Base-by-base conservation (phyloP, 2,113 vertebrate species). In the Oxygymnocypris stewartii region DNA sequence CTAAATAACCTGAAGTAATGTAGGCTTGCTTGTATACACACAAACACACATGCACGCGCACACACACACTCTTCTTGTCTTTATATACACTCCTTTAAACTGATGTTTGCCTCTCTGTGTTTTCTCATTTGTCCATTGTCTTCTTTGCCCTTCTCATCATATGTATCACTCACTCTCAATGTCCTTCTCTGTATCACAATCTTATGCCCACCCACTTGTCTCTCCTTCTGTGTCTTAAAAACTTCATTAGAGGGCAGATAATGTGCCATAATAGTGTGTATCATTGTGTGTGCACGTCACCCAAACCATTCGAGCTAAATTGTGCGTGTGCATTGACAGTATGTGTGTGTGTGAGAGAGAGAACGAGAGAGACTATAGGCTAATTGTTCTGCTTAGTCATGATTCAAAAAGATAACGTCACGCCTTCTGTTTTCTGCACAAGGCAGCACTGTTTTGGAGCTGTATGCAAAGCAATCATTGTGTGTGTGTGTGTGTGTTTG, bases 341-440 rank as follows among this genome's bases (percentile, higher is more conserved):
- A 12, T 79, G 73, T 35, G 82, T 79, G 16, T 85, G 16, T 81
- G 42, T 87, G 44, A 31, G 59, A 1, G 51, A 6, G 51, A 6
- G 51, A 7, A 14, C 18, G 51, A 54, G 51, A 54, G 69, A 51
- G 8, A 51, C 88, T 88, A 82, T 77, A 87, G 84, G 76, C 81
- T 89, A 86, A 73, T 87, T 54, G 86, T 90, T 75, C 57, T 94
- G 92, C 93, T 93, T 93, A 94, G 93, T 94, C 94, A 95, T 94
- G 93, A 89, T 61, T 57, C 75, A 14, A 84, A 89, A 75, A 65
- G 25, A 86, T 87, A 79, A 84, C 69, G 79, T 86, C 86, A 88
- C 35, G 0, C 23, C 51, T 81, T 63, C 61, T 23, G 40, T 76
- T 79, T 77, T 49, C 84, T 49, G 37, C 76, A 84, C 75, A 84